Base-by-base conservation (phyloP, 2,113 vertebrate genomes). In the Aptenodytes forsteri region DNA sequence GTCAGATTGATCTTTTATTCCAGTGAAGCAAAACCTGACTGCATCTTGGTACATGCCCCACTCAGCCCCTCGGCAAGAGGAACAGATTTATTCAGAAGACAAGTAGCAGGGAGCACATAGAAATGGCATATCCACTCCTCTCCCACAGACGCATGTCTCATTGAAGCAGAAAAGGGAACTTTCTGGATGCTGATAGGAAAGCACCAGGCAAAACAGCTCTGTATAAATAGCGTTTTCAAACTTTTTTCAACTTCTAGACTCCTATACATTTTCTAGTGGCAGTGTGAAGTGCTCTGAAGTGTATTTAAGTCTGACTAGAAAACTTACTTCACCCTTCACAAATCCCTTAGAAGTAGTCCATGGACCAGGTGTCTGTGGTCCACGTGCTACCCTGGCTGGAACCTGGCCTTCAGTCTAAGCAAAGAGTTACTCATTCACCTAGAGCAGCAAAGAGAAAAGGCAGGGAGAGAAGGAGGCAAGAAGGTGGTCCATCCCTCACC, bases 1-100 rank as follows among this genome's bases (percentile, higher is more conserved):
- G 58, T 90, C 78, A 94, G 73, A 56, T 6, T 29, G 12, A 69
- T 73, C 34, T 9, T 66, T 91, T 56, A 70, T n/a, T 91, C 73
- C 55, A 54, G 12, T 66, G 59, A 38, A 94, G 42, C 36, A 92
- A 96, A 96, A 75, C 62, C 36, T 83, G 65, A 91, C 4, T 88
- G 36, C 7, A 62, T 36, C n/a, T 71, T 93, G 80, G 49, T 83
- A n/a, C 9, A 12, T 34, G 38, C 38, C 36, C 65, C 56, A 36
- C 38, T 87, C 70, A 97, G n/a, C 44, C 64, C 58, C 56, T 78
- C 2, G 0, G 88, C 78, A 87, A 87, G 52, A 73, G 40, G 27
- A 91, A 55, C 36, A 82, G 65, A 64, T 70, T 89, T 50, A 61
- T 69, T 56, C 65, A 82, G 22, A 77, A 7, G 13, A 49, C 34